Base-by-base conservation (phyloP, 2,113 vertebrate genomes). In the Pantherophis guttatus region DNA sequence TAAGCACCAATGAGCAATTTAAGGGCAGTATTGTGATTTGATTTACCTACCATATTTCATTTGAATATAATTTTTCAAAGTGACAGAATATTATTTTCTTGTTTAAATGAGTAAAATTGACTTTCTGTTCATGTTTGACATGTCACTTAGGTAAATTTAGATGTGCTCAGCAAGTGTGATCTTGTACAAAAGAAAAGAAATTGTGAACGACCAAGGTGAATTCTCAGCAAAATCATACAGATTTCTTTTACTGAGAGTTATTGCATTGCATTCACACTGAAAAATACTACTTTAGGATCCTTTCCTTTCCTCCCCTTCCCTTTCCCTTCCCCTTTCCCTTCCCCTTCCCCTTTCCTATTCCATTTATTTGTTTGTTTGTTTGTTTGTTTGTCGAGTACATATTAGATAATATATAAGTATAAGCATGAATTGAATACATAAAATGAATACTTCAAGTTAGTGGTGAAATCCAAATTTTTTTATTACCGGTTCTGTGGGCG, bases 71-170 rank as follows among this genome's bases (percentile, higher is more conserved):
- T 92, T 92, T 93, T 65, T 89, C 55, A 65, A 62, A 94, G 5
- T 91, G 90, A 62, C 87, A 86, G 55, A 62, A 57, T 94, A 92
- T 92, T 89, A 91, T 94, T 92, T 94, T 89, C 93, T 89, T 92
- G 55, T 92, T 92, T 94, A 93, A 89, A 94, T 94, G 87, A 88
- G 48, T 58, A 90, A 93, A 93, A 93, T 81, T 48, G 39, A 10
- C 87, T 52, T 93, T 93, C 26, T 12, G 93, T 19, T 58, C 91
- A 24, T 48, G 91, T 44, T 44, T 93, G 93, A 91, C 29, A 44
- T 2, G 44, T 6, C 92, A 24, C 54, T 94, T 93, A 11, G 13
- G 81, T n/a, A 96, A 93, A 88, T 88, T 57, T 53, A 91, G 54
- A 17, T 11, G 5, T 33, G 24, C 52, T n/a, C n/a, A 91, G 59